Conservation (phyloP, 2,797 vertebrate genomes). For the Spinus olivaceus region DNA sequence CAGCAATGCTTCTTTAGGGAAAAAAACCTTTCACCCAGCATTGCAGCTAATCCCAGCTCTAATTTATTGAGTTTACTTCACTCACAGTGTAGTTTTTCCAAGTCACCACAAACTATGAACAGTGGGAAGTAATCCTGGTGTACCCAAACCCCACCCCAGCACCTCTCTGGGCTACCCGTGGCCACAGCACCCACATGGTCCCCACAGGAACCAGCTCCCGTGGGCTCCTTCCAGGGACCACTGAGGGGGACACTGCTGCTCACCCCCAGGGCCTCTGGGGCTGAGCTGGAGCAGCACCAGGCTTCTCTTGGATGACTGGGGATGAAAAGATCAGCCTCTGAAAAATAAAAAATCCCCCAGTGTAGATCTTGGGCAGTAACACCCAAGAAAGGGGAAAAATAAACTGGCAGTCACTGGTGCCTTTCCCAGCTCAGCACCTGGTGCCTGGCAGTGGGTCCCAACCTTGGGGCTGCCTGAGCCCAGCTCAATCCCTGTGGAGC, state of each 20-base stretch:
- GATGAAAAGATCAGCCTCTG: not conserved
- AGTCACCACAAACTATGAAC: not conserved
- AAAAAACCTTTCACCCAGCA: not conserved
- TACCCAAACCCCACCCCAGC: not conserved
- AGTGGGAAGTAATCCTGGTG: not conserved
- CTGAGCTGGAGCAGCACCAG: not conserved
- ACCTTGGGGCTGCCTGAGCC: too few relatives aligned
- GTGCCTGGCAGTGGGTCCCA: rapidly evolving
- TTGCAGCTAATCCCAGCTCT: not conserved
- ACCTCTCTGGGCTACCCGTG: not conserved
- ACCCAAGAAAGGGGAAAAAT: rapidly evolving
- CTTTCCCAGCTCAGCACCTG: not conserved
- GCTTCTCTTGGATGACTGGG: not conserved
- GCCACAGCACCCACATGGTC: not conserved
- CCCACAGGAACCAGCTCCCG: not conserved
- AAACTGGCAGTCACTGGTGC: rapidly evolving
- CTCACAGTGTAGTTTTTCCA: not conserved
- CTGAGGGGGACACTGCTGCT: not conserved
- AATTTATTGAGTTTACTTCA: not conserved
- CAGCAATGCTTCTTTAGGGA: not conserved
- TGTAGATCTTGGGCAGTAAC: not conserved
- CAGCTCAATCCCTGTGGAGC: not conserved
- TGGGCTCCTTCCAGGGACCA: not conserved
- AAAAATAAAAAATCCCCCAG: not conserved
- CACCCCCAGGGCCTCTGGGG: rapidly evolving